Evolutionary conservation across 2,797 vertebrate genomes (phyloP).

Genomic region (Pseudochirops cupreus): DNA sequence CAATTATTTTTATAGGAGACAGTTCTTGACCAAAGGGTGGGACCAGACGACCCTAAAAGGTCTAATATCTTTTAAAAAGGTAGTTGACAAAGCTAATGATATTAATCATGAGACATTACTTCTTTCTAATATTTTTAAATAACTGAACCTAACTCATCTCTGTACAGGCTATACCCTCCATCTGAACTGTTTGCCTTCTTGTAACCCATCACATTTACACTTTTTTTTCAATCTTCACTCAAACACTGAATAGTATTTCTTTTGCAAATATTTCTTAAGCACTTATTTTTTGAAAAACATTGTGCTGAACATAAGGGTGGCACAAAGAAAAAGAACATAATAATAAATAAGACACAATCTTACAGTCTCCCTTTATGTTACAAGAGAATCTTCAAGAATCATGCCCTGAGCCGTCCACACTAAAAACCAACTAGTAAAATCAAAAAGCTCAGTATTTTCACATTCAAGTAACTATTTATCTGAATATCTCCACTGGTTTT

Average conservation of each 20-base stretch:
- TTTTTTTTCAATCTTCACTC: not conserved
- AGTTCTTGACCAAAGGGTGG: too few relatives aligned
- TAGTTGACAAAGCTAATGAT: not conserved
- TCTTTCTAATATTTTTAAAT: not conserved
- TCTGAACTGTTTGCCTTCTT: not conserved
- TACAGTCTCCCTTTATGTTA: not conserved
- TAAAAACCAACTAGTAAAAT: not conserved
- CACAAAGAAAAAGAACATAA: not conserved
- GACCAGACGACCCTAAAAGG: too few relatives aligned
- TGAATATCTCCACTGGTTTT: not conserved
- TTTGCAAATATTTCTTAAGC: not conserved
- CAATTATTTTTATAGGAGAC: too few relatives aligned
- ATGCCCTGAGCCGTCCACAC: not conserved
- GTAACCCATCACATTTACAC: not conserved
- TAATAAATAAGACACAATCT: not conserved
- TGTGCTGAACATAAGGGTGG: not conserved
- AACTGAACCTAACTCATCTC: not conserved
- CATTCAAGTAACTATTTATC: not conserved
- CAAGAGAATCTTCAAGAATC: not conserved
- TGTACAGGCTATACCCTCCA: not conserved
- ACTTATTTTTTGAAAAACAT: not conserved
- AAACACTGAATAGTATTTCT: not conserved
- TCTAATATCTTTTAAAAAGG: not conserved
- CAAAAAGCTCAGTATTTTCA: not conserved
- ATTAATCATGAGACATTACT: not conserved